A percentile compares a stretch with the other conserved stretches of the same genome.
Evolutionary conservation across 2,797 vertebrate species (phyloP).

Genomic region (Buphagus erythrorhynchus): DNA sequence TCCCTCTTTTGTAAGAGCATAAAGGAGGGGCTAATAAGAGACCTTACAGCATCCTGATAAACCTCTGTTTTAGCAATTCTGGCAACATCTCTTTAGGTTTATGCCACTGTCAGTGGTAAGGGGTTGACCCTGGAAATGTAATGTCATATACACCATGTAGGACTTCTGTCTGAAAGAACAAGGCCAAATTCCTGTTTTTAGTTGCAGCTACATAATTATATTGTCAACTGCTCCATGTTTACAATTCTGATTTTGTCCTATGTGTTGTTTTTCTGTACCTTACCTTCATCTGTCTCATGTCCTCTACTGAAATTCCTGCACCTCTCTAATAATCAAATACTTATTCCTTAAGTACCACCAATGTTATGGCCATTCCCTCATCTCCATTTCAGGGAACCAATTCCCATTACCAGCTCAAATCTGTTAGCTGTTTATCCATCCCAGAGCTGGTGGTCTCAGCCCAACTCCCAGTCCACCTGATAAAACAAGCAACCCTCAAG

Average conservation of each 20-base stretch:
- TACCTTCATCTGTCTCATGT: not conserved
- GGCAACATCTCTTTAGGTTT: not conserved
- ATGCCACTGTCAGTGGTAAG: not conserved
- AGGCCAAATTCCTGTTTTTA: not conserved
- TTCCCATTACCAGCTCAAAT: not conserved
- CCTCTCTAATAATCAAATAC: not conserved
- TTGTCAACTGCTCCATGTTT: not conserved
- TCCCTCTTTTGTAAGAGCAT: not conserved
- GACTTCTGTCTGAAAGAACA: not conserved
- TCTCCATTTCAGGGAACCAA: not conserved
- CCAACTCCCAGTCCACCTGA: not conserved
- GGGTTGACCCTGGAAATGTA: not conserved
- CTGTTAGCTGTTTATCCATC: not conserved
- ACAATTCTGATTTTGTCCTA: not conserved
- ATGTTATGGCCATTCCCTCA: not conserved
- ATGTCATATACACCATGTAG: accelerated
- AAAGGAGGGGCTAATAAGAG: not conserved
- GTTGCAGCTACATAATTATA: not conserved
- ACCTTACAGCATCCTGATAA: not conserved
- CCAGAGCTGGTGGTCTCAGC: not conserved
- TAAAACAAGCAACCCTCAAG: not conserved
- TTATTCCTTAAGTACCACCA: not conserved
- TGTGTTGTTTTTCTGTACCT: not conserved
- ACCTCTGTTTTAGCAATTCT: not conserved
- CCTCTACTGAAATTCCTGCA: not conserved